Percentiles rank a stretch among this genome's conserved stretches.
Evolutionary conservation across 1,140 invertebrate genomes (phyloP).

Genomic region (Drosophila auraria): DNA sequence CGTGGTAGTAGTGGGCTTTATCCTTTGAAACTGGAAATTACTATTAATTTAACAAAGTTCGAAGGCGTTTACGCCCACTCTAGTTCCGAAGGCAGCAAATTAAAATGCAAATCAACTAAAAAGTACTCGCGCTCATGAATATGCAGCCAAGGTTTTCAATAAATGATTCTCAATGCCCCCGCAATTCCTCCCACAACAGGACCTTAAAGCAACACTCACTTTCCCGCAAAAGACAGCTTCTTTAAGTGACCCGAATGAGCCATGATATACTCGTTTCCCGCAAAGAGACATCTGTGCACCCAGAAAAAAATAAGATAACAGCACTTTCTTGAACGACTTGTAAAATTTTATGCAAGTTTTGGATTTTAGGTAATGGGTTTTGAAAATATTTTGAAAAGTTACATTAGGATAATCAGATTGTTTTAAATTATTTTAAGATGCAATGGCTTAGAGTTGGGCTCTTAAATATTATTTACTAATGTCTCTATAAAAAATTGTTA

Average conservation of each 20-base stretch:
- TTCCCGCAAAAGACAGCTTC: constrained; percentile 26
- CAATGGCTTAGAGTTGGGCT: no score
- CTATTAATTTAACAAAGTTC: constrained; percentile 40
- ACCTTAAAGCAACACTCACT: constrained; percentile 12
- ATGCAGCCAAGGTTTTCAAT: constrained; percentile 51
- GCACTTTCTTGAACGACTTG: neutral
- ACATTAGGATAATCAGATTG: neutral
- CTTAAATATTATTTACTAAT: neutral
- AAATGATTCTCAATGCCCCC: constrained; percentile 25
- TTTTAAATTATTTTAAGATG: neutral
- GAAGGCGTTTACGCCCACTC: neutral
- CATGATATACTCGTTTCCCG: constrained; percentile 12
- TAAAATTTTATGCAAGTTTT: neutral
- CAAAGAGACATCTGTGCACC: constrained; percentile 17
- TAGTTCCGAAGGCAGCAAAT: constrained; percentile 22
- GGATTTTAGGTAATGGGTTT: neutral
- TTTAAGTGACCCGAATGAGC: constrained; percentile 39
- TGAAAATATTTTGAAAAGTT: neutral
- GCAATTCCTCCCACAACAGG: neutral
- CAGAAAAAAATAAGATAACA: constrained; percentile 2
- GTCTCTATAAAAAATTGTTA: neutral
- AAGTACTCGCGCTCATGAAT: constrained; percentile 52
- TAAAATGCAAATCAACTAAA: constrained; percentile 50
- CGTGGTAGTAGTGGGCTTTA: neutral
- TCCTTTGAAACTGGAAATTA: constrained; percentile 27